Conservation (phyloP, 2,113 vertebrate species). For the Brachirus orientalis region DNA sequence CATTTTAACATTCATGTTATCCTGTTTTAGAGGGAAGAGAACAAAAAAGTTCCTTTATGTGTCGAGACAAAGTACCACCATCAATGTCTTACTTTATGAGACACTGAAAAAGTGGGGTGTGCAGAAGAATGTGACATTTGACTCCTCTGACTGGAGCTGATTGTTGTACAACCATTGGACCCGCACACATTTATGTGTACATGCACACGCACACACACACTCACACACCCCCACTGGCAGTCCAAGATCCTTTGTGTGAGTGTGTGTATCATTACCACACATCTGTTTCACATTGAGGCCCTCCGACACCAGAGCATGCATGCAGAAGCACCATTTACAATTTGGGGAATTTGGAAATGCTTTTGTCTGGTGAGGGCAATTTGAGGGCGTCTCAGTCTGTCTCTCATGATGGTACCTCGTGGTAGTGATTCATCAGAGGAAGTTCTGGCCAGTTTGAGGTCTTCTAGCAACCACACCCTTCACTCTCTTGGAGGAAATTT, state of each 20-base stretch:
- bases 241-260: conserved; percentile 28
- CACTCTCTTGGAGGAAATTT: conserved; percentile 58
- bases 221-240: conserved; percentile 20
- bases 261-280: conserved; percentile 52
- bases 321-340: conserved; percentile 35
- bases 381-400: conserved; percentile 24
- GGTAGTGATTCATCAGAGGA: conserved; percentile 71
- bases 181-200: neutral
- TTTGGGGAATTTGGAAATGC: conserved; percentile 40
- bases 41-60: conserved; percentile 33
- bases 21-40: conserved; percentile 20
- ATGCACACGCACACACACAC: neutral
- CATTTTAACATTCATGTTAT: conserved; percentile 22
- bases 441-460: conserved; percentile 46
- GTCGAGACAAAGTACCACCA: conserved; percentile 22
- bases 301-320: conserved; percentile 39
- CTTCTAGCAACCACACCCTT: conserved; percentile 69
- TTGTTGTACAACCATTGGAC: conserved; percentile 59
- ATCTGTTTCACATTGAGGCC: conserved; percentile 76
- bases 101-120: conserved; percentile 33
- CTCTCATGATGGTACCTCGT: conserved; percentile 46
- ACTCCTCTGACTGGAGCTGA: conserved; percentile 62
- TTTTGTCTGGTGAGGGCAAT: conserved; percentile 27
- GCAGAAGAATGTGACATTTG: conserved; percentile 74
- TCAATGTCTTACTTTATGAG: conserved; percentile 44